These are phyloP conservation scores for Andrena marginata DNA, from an alignment of 2,888 invertebrate species.

Conservation along the genomic window DNA sequence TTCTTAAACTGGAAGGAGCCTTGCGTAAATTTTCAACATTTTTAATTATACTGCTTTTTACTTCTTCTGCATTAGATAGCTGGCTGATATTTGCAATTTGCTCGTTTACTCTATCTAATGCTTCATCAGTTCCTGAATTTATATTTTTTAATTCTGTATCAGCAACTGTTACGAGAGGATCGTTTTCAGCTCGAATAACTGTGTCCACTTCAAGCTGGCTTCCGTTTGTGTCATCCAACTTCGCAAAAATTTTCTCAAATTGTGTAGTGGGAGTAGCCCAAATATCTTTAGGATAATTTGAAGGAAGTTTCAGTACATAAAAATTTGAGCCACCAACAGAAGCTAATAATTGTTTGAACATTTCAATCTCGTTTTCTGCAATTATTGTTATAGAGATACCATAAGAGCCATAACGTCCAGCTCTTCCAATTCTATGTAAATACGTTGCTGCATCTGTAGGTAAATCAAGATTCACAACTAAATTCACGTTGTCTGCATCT, in stretches of 20 bases:
- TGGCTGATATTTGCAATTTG: not conserved
- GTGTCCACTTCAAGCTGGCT: slow-evolving; percentile 41
- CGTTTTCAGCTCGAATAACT: slow-evolving; percentile 53
- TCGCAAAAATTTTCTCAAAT: slow-evolving; percentile 77
- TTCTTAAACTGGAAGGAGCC: not conserved
- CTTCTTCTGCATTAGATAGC: not conserved
- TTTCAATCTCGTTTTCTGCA: slow-evolving; percentile 88
- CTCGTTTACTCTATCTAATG: not conserved
- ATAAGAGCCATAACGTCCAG: slow-evolving; percentile 96
- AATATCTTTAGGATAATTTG: slow-evolving; percentile 77
- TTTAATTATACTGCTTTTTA: not conserved
- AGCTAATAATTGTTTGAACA: slow-evolving; percentile 87
- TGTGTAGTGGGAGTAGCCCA: slow-evolving; percentile 74
- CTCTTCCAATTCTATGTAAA: slow-evolving; percentile 97
- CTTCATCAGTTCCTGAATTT: not conserved
- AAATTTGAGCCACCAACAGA: slow-evolving; percentile 87
- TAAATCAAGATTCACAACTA: slow-evolving; percentile 96
- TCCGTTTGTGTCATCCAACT: slow-evolving; percentile 14
- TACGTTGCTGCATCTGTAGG: slow-evolving; percentile 93
- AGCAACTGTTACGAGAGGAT: slow-evolving; percentile 24
- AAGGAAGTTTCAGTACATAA: slow-evolving; percentile 85
- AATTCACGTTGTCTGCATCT: slow-evolving; percentile 96
- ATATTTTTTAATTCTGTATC: slow-evolving; percentile 19
- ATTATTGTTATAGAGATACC: slow-evolving; percentile 93
- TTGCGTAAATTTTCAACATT: not conserved